These are phyloP conservation scores for Trilocha varians DNA, from an alignment of 2,888 invertebrate species.

Conservation along the genomic window DNA sequence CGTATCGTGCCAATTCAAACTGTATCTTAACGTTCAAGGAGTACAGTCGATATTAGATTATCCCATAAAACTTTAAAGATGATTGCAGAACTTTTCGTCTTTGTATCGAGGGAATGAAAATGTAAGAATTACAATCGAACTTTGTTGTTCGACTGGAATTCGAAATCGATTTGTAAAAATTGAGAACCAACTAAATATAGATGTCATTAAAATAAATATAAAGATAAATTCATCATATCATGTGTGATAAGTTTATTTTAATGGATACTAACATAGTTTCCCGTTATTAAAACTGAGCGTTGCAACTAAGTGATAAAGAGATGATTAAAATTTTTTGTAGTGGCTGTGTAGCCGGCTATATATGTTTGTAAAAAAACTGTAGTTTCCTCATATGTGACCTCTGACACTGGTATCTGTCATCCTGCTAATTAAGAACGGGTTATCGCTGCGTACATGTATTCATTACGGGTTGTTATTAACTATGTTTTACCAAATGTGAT, in stretches of 20 bases:
- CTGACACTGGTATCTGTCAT: constrained; percentile 55
- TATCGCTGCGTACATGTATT: constrained; percentile 1
- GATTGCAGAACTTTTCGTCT: constrained; percentile 10
- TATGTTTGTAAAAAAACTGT: constrained; percentile 24
- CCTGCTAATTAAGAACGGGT: constrained; percentile 43
- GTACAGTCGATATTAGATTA: constrained; percentile 12
- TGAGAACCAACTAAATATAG: constrained; percentile 13
- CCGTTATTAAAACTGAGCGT: constrained; percentile 59
- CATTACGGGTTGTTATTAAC: not conserved
- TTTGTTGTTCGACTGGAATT: constrained; percentile 4
- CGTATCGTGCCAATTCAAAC: constrained; percentile 10
- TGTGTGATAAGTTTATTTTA: constrained; percentile 40
- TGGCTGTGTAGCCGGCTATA: constrained; percentile 28
- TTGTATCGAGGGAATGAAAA: constrained; percentile 16
- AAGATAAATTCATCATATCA: constrained; percentile 39
- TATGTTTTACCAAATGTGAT: not conserved
- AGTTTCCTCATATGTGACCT: constrained; percentile 55
- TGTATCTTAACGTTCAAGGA: constrained; percentile 13
- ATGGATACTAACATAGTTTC: constrained; percentile 46
- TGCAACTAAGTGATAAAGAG: constrained; percentile 44
- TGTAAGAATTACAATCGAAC: constrained; percentile 20
- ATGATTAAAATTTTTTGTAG: constrained; percentile 45
- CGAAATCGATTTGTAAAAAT: not conserved
- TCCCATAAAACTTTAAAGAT: not conserved
- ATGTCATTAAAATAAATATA: constrained; percentile 28